These are phyloP conservation scores for Thalassophryne amazonica DNA, from an alignment of 2,797 vertebrate species.

Conservation along the genomic window DNA sequence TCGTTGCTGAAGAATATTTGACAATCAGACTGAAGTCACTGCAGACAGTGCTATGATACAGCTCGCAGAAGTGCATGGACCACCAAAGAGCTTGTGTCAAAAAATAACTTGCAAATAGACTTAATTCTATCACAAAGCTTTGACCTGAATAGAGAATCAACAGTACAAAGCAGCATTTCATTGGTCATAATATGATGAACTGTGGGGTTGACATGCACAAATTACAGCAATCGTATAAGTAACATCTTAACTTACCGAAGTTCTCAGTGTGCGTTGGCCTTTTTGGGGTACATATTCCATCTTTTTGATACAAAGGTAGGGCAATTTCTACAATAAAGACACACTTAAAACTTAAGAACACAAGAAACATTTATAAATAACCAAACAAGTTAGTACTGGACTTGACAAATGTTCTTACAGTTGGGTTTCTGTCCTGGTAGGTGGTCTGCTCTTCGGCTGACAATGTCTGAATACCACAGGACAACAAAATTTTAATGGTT, in stretches of 20 bases:
- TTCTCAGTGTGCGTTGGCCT: background rate
- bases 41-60: too few species aligned
- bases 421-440: conserved; percentile 1
- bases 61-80: too few species aligned
- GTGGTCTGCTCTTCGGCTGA: background rate
- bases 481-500: background rate
- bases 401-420: conserved; percentile 16
- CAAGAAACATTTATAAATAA: background rate
- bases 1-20: too few species aligned
- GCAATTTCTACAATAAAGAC: conserved; percentile 28
- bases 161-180: background rate
- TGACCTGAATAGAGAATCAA: too few species aligned
- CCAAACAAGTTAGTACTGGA: background rate
- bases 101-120: too few species aligned
- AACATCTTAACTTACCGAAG: conserved; percentile 53
- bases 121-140: background rate
- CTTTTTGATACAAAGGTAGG: background rate
- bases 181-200: background rate
- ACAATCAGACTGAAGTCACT: too few species aligned
- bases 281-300: rapidly evolving
- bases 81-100: too few species aligned
- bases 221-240: background rate
- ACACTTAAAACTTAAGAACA: background rate
- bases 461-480: conserved; percentile 30
- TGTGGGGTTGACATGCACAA: background rate